These are phyloP conservation scores for Sebastes baramenuke DNA, from an alignment of 2,797 vertebrate species.

Conservation along the genomic window DNA sequence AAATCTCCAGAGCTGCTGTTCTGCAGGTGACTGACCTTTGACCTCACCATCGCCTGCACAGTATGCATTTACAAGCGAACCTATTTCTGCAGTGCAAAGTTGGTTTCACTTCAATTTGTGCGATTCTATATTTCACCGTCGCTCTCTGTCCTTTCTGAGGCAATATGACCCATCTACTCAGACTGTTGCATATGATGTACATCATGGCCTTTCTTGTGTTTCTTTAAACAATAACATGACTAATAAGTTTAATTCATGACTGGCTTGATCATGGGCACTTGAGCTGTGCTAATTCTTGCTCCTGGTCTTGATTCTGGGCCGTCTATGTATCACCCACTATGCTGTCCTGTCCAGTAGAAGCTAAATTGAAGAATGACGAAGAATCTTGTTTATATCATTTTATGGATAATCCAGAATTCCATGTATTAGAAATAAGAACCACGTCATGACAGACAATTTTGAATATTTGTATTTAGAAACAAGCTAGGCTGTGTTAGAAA, in stretches of 20 bases:
- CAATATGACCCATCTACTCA: not conserved
- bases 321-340: not conserved
- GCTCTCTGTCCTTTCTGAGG: not conserved
- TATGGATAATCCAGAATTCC: not conserved
- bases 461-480: not conserved
- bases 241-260: not conserved
- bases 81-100: not conserved
- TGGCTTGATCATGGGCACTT: not conserved
- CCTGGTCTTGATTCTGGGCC: not conserved
- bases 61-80: not conserved
- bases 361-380: not conserved
- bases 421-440: not conserved
- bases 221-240: not conserved
- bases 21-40: conserved; percentile 7
- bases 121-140: not conserved
- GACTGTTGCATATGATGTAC: not conserved
- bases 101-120: not conserved
- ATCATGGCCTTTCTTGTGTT: not conserved
- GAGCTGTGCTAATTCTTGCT: not conserved
- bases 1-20: not conserved
- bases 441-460: not conserved
- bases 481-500: not conserved
- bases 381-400: not conserved
- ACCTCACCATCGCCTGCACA: not conserved
- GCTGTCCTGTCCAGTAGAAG: not conserved